Base-by-base conservation (phyloP, 1,140 invertebrate species). In the Magallana gigas region DNA sequence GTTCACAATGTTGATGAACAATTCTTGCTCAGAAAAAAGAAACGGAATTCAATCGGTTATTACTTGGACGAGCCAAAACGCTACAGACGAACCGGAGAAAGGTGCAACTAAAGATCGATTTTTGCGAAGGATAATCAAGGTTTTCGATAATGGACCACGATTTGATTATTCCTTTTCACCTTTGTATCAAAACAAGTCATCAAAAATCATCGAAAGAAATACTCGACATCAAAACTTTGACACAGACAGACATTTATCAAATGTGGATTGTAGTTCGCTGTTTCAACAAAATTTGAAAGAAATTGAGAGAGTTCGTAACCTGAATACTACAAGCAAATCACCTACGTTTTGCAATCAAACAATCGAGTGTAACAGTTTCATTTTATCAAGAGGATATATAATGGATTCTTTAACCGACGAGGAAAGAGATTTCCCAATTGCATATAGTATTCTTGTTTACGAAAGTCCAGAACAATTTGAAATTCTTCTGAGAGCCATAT, bases 401-500 rank as follows among this genome's bases (percentile, higher is more conserved):
- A 83, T 87, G 56, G 12, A 85, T 16, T 29, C 85, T 6, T 59
- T 90, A 57, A 84, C 86, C 2, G 14, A 62, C 4, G 86, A 89
- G 29, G 90, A 90, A 58, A 48, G 60, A 18, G n/a, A 76, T 23
- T 90, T 89, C 68, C 83, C 88, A 16, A 57, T 90, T 4, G 89
- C 87, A 29, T 92, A 91, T 84, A 90, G 90, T 81, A 87, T 93
- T 14, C 8, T 92, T 2, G 83, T 92, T 29, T 92, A 91, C 85
- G 89, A 88, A 83, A 91, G 92, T 36, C 83, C 91, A 16, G 88
- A 91, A 29, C 91, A 92, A 81, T 84, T 91, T 60, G 92, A 92
- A 86, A 76, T 91, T 83, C 82, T 94, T 59, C 80, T 94, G 16
- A 83, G 92, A 29, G 89, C 89, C 11, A 90, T 94, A 57, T 94